Evolutionary conservation across 2,113 vertebrate species (phyloP).

Genomic region (Anhinga rufa): DNA sequence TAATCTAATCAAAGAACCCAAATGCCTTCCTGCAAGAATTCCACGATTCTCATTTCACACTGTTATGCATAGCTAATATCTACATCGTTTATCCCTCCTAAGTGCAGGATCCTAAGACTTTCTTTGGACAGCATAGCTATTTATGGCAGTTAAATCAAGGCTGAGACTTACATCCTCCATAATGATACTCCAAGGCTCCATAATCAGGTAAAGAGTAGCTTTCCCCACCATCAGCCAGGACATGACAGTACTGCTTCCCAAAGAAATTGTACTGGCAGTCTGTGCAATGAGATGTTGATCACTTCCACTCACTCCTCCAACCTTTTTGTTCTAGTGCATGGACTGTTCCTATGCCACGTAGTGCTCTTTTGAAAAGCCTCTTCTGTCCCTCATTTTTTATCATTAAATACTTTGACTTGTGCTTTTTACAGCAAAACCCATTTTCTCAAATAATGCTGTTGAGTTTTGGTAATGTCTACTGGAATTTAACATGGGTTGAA

Average conservation of each 20-base stretch:
- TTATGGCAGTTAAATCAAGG: not conserved
- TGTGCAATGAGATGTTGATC: not conserved
- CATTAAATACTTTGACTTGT: not conserved
- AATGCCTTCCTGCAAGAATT: not conserved
- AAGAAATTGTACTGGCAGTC: not conserved
- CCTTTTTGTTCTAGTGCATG: not conserved
- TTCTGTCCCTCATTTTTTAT: not conserved
- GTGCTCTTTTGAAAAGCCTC: not conserved
- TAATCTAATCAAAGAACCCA: not conserved
- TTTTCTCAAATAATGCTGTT: not conserved
- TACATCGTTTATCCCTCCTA: not conserved
- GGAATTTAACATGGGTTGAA: not conserved
- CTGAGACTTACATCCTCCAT: not conserved
- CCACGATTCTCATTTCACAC: not conserved
- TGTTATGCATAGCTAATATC: not conserved
- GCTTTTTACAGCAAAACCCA: not conserved
- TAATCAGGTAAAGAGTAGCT: not conserved
- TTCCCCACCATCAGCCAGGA: not conserved
- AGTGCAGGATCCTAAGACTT: not conserved
- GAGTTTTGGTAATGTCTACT: not conserved
- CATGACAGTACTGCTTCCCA: not conserved
- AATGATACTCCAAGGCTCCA: not conserved
- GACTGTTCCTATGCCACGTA: not conserved
- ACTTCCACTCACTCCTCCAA: not conserved
- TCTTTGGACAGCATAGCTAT: not conserved